Percentiles rank a stretch among this genome's conserved stretches.
phyloP scores from a whole-genome alignment of 92 coral and sea anemone genomes.

The Muricea muricata region DNA sequence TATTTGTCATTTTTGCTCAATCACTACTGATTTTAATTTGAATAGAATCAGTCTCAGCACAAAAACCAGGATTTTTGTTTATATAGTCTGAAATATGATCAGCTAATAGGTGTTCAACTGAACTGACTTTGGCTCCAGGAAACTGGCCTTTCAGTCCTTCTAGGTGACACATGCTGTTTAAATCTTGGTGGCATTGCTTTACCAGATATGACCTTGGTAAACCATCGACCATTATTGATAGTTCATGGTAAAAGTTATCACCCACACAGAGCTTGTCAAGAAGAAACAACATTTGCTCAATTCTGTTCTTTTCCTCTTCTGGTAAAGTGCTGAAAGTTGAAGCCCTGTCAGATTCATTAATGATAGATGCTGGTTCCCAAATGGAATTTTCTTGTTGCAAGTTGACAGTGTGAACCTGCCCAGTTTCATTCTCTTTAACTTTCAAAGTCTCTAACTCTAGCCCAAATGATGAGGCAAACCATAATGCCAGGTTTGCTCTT shows the following conservation, averaged over 20 bases:
- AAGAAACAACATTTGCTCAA: conserved; percentile 12
- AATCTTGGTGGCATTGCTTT: conserved; percentile 1
- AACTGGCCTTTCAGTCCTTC: conserved; percentile 23
- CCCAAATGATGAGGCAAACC: conserved; percentile 77
- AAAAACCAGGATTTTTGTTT: conserved; percentile 23
- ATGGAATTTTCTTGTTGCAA: not conserved
- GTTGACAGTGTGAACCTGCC: conserved; percentile 22
- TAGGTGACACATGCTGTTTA: conserved; percentile 48
- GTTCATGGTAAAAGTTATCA: not conserved
- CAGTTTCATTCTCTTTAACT: conserved; percentile 55
- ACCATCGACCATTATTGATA: not conserved
- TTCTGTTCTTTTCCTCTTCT: conserved; percentile 7
- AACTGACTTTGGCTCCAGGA: conserved; percentile 57
- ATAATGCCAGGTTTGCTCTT: conserved; percentile 66
- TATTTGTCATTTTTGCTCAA: conserved; percentile 64
- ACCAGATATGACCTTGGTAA: conserved; percentile 13
- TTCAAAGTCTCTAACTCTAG: conserved; percentile 41
- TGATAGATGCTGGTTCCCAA: not conserved
- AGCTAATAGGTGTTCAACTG: conserved; percentile 39
- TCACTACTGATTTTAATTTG: conserved; percentile 65
- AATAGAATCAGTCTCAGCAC: conserved; percentile 10
- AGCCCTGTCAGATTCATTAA: not conserved
- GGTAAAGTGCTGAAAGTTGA: conserved; percentile 15
- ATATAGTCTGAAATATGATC: conserved; percentile 40
- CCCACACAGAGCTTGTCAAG: conserved; percentile 4